These are phyloP conservation scores for Cerastoderma edule DNA, from an alignment of 2,888 invertebrate genomes.

Conservation along the genomic window DNA sequence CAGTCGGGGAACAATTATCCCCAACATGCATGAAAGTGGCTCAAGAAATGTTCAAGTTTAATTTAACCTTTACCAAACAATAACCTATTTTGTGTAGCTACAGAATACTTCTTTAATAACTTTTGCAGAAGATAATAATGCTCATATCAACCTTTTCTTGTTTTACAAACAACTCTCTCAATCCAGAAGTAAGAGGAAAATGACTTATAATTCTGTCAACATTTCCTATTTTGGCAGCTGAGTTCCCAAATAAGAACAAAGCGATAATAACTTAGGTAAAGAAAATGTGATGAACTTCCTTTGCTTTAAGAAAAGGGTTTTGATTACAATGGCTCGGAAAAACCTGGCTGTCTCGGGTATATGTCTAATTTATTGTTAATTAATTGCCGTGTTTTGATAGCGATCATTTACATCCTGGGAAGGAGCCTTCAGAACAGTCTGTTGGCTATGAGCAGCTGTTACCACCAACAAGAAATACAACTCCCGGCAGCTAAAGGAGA, in stretches of 20 bases:
- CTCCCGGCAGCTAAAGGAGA: not conserved
- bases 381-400: slow-evolving; percentile 50
- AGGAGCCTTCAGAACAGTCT: slow-evolving; percentile 28
- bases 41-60: no score
- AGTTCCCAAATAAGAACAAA: no score
- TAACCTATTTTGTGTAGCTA: no score
- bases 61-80: no score
- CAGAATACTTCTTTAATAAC: no score
- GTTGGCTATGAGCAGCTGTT: slow-evolving; percentile 14
- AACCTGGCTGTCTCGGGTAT: slow-evolving; percentile 18
- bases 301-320: not conserved
- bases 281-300: no score
- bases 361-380: slow-evolving; percentile 50
- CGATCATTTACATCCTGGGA: slow-evolving; percentile 27
- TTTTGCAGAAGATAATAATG: not conserved
- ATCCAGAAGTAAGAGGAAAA: no score
- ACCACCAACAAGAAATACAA: slow-evolving; percentile 3
- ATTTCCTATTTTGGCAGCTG: no score
- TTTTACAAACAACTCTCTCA: slow-evolving; percentile 7
- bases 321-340: not conserved
- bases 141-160: not conserved
- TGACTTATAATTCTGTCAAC: no score
- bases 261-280: no score
- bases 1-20: no score
- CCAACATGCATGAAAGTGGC: no score